These are phyloP conservation scores for Serripes groenlandicus DNA, from an alignment of 2,888 invertebrate genomes.

Conservation along the genomic window DNA sequence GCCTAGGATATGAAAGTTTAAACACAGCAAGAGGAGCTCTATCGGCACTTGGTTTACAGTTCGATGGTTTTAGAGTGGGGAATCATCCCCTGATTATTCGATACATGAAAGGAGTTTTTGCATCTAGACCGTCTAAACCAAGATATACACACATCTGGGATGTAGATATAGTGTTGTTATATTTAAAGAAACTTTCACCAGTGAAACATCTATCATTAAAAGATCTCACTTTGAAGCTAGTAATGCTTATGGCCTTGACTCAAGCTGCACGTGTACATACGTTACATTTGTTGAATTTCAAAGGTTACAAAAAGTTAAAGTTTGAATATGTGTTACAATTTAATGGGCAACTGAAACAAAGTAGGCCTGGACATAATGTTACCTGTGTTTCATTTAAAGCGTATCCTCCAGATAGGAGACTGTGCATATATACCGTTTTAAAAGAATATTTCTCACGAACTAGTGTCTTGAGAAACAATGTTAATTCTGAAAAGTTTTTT, in stretches of 20 bases:
- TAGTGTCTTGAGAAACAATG: constrained; percentile 26
- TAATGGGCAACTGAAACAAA: constrained; percentile 31
- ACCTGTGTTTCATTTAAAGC: constrained; percentile 34
- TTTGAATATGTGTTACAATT: too few species aligned
- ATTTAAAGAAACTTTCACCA: constrained; percentile 28
- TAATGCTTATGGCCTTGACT: constrained; percentile 51
- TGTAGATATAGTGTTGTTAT: too few species aligned
- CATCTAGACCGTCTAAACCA: too few species aligned
- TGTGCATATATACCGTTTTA: constrained; percentile 50
- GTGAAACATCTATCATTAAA: too few species aligned
- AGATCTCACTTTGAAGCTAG: constrained; percentile 49
- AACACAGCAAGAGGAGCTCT: constrained; percentile 37
- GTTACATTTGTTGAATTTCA: too few species aligned
- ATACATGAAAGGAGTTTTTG: too few species aligned
- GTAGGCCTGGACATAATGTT: constrained; percentile 19
- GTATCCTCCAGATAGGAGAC: too few species aligned
- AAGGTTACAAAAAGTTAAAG: too few species aligned
- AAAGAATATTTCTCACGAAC: constrained; percentile 43
- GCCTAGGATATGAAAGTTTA: constrained; percentile 38
- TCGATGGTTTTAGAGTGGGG: too few species aligned
- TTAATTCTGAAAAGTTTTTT: constrained; percentile 29
- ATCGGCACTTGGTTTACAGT: constrained; percentile 27
- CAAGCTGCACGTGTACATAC: constrained; percentile 51
- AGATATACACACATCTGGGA: too few species aligned
- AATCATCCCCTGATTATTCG: too few species aligned